A percentile compares a stretch with the other conserved stretches of the same genome.
phyloP scores from a whole-genome alignment of 2,888 invertebrate genomes.

The Hirtodrosophila confusa region DNA sequence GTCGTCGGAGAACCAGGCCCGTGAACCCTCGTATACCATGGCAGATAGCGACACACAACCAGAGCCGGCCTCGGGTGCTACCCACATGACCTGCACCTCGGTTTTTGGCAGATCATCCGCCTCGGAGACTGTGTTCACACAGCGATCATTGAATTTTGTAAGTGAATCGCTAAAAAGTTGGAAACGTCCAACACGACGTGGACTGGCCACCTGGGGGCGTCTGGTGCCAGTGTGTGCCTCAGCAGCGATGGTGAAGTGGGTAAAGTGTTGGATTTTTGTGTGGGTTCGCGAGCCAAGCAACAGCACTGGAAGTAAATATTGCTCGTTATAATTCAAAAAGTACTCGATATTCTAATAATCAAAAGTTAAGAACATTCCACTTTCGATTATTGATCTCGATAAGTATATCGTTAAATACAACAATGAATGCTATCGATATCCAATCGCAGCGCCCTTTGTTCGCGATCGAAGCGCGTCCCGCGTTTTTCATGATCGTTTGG shows the following conservation, averaged over 20 bases:
- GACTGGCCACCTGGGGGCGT: conserved; percentile 83
- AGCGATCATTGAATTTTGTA: conserved; percentile 90
- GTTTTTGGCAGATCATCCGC: conserved; percentile 91
- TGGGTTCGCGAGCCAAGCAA: conserved; percentile 88
- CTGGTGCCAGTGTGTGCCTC: conserved; percentile 84
- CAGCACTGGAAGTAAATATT: conserved; percentile 85
- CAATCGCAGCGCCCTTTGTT: neutral
- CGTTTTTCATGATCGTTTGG: conserved; percentile 18
- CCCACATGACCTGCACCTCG: conserved; percentile 96
- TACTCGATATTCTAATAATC: conserved; percentile 7
- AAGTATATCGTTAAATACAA: neutral
- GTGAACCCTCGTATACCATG: conserved; percentile 92
- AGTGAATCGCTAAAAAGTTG: conserved; percentile 87
- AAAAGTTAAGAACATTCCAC: neutral
- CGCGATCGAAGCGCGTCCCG: conserved; percentile 8
- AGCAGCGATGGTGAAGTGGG: conserved; percentile 90
- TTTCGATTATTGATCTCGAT: conserved; percentile 19
- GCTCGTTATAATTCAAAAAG: neutral
- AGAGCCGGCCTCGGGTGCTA: conserved; percentile 92
- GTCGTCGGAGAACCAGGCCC: conserved; percentile 95
- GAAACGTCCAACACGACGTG: conserved; percentile 88
- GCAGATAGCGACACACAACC: conserved; percentile 96
- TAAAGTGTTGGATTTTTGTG: conserved; percentile 89
- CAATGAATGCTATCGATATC: neutral
- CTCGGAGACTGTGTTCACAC: conserved; percentile 93